phyloP scores from a whole-genome alignment of 2,888 invertebrate genomes.

The Drosophila affinis region DNA sequence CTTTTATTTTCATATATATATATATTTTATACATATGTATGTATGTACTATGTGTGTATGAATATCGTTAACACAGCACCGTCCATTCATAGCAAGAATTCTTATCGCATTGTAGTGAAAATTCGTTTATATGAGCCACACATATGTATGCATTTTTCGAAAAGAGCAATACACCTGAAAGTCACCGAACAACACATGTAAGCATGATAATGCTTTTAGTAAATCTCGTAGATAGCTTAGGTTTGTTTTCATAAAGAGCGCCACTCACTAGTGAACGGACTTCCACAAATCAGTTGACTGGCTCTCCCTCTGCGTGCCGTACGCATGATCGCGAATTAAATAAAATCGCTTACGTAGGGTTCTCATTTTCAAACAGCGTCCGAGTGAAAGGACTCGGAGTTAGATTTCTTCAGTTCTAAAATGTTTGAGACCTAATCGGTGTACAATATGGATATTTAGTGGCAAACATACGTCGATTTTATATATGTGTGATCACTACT shows the following conservation, averaged over 20 bases:
- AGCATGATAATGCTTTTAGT: conserved; percentile 39
- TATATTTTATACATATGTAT: too few species aligned
- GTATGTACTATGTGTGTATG: too few species aligned
- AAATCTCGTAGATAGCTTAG: conserved; percentile 30
- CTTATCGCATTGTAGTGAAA: neutral
- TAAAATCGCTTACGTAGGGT: neutral
- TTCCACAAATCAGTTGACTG: conserved; percentile 35
- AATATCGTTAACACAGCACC: neutral
- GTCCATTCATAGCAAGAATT: neutral
- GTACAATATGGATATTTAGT: neutral
- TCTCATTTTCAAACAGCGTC: neutral
- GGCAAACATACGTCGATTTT: neutral
- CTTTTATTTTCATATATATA: too few species aligned
- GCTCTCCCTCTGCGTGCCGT: conserved; percentile 43
- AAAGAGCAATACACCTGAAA: conserved; percentile 31
- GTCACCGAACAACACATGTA: conserved; percentile 19
- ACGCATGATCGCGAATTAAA: conserved; percentile 40
- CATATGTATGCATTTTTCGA: conserved; percentile 2
- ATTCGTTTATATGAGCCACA: neutral
- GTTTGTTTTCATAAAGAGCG: neutral
- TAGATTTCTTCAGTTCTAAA: neutral
- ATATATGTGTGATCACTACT: neutral
- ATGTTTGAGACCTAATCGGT: neutral
- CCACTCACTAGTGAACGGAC: conserved; percentile 19
- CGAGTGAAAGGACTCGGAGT: too few species aligned